Base-by-base conservation (phyloP, 2,888 invertebrate species). In the Drosophila parthenogenetica region DNA sequence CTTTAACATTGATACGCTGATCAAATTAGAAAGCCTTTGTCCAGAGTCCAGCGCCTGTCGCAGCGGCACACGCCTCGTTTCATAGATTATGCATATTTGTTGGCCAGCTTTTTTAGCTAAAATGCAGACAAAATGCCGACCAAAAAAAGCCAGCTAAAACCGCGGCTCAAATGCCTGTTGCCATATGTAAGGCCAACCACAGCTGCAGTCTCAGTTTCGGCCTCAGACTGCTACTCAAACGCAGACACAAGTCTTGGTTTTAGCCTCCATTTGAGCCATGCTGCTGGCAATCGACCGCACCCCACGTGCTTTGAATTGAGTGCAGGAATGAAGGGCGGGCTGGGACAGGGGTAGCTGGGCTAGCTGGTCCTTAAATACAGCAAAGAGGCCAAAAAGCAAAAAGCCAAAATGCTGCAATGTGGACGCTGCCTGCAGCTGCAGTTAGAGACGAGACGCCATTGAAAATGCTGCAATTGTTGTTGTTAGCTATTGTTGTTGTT, bases 361-460 rank as follows among this genome's bases (percentile, higher is more conserved):
- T 29, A 37, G 53, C 43, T 61, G 61, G 45, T 61, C 61, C 54
- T 53, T 61, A 61, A 60, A 60, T 43, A 58, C 66, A 69, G 60
- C 77, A 66, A 67, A 53, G 55, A 45, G 48, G 54, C 64, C 69
- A 66, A 73, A 53, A 63, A 43, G 59, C 46, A 42, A 66, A 61
- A 76, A 16, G 58, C 29, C 54, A 50, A 57, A 57, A 67, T 71
- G 63, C 64, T 62, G 73, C 63, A 63, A 74, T 70, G 74, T 78
- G 67, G 74, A 55, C 55, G 81, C 85, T 69, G 89, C 87, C 87
- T 75, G 87, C 84, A 80, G 83, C 87, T 83, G 88, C 79, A 75
- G 69, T 70, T 85, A 63, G 66, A 86, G 69, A 68, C 76, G 76
- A 61, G 72, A 72, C 84, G 85, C 87, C 82, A 82, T 86, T 82